Base-by-base conservation (phyloP, 2,888 invertebrate species). In the Hypselothyrea guttata region DNA sequence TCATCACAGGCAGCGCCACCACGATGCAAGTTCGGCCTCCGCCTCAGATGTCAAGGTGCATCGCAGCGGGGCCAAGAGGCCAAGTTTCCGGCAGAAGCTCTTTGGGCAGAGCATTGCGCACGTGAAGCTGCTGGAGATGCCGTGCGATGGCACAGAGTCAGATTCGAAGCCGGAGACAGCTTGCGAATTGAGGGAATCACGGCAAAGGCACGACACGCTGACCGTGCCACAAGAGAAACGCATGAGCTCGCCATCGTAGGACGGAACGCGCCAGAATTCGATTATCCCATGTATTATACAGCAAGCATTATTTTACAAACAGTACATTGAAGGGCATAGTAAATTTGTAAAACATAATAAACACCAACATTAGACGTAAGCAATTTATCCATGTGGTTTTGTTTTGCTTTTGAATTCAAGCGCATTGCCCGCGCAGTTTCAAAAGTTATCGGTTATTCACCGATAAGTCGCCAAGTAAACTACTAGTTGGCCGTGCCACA, bases 11-110 rank as follows among this genome's bases (percentile, higher is more conserved):
- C 58, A 75, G 33, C 75, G 78, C 1, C 81, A 82, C 16, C 53
- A 57, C 9, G 41, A 22, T 33, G 52, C 49, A 9, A 37, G 31
- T 18, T 16, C 41, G 15, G 41, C 54, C 0, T 15, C 54, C 11
- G 35, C 54, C 0, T 15, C 52, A n/a, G 78, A 64, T 2, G 58
- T 66, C 13, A 67, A 55, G 5, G 74, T 59, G 45, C 86, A 57
- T 68, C 74, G 46, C 22, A 78, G 48, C 65, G 59, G 75, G 1
- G 37, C 47, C 12, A 88, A 85, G 52, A 75, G 87, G 27, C 84
- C 87, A 12, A 88, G 87, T 31, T 76, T 88, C 27, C 68, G 89
- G 15, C 84, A 88, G 15, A 88, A 88, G 49, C 61, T 89, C 1
- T 89, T 89, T 53, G 75, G 87, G 11, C 87, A 85, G 54, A 77